phyloP scores from a whole-genome alignment of 2,113 vertebrate species.

The Lasiurus cinereus region DNA sequence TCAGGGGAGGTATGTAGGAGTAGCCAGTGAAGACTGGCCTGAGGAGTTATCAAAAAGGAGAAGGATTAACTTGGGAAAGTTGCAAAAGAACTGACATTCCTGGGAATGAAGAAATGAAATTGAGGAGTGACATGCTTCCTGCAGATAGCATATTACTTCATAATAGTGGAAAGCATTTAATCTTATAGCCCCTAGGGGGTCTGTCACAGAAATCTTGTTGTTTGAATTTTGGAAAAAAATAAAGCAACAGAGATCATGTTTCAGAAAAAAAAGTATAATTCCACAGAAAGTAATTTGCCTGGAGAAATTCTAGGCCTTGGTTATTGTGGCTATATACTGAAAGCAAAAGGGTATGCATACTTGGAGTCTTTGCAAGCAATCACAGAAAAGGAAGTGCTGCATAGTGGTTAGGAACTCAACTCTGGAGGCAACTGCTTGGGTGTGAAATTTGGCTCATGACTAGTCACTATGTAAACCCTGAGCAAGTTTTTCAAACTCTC shows the following conservation, averaged over 20 bases:
- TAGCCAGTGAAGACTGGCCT: background rate
- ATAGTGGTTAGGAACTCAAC: background rate
- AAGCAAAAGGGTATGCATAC: background rate
- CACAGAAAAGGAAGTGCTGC: background rate
- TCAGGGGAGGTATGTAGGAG: background rate
- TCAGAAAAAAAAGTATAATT: conserved; percentile 48
- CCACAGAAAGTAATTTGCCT: background rate
- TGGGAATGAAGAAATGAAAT: background rate
- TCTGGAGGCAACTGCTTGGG: background rate
- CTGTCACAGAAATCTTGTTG: background rate
- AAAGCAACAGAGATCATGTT: conserved; percentile 31
- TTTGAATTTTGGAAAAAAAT: background rate
- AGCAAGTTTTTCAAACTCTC: background rate
- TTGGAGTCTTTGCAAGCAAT: background rate
- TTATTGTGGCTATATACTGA: background rate
- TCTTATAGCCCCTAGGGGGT: background rate
- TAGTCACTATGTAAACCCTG: background rate
- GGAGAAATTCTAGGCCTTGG: background rate
- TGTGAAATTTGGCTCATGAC: background rate
- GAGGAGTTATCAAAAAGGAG: background rate
- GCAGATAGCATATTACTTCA: background rate
- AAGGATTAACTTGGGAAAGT: background rate
- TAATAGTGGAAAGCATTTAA: background rate
- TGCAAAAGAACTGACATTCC: background rate
- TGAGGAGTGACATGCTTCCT: background rate